Evolutionary conservation across 2,797 vertebrate genomes (phyloP).

Genomic region (Scomberomorus guttatus): DNA sequence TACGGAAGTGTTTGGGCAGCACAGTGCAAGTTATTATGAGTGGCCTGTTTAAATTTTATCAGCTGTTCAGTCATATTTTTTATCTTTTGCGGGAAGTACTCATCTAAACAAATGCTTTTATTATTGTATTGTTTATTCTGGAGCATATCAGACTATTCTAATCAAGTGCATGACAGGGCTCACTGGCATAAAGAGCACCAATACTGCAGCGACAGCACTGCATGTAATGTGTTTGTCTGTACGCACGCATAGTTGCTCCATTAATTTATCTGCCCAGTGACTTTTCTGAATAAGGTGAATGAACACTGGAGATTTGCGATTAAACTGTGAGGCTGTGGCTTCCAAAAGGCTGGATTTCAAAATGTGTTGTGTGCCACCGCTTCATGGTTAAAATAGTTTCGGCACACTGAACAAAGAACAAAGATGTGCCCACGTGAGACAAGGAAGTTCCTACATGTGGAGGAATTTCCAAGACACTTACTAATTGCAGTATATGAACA

Average conservation of each 20-base stretch:
- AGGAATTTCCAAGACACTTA: background rate
- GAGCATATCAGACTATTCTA: slow-evolving; percentile 1
- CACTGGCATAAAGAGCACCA: background rate
- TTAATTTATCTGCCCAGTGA: slow-evolving; percentile 58
- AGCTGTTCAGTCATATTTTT: background rate
- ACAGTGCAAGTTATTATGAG: background rate
- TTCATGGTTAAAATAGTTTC: slow-evolving; percentile 8
- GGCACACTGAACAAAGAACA: slow-evolving; percentile 12
- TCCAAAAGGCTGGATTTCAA: slow-evolving; percentile 12
- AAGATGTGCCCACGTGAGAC: background rate
- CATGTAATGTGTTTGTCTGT: slow-evolving; percentile 20
- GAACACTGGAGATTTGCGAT: slow-evolving; percentile 24
- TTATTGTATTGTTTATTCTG: background rate
- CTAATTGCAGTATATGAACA: background rate
- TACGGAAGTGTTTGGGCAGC: background rate
- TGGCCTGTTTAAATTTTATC: background rate
- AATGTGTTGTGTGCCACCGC: slow-evolving; percentile 19
- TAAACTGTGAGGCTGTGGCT: slow-evolving; percentile 7
- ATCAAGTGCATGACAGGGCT: background rate
- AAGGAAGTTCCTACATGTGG: background rate
- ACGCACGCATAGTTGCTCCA: slow-evolving; percentile 42
- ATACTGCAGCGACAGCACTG: background rate
- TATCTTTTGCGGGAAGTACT: background rate
- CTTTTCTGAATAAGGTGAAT: slow-evolving; percentile 58
- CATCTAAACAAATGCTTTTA: background rate